Conservation (phyloP, 1,140 invertebrate genomes). For the Heliconius himera region DNA sequence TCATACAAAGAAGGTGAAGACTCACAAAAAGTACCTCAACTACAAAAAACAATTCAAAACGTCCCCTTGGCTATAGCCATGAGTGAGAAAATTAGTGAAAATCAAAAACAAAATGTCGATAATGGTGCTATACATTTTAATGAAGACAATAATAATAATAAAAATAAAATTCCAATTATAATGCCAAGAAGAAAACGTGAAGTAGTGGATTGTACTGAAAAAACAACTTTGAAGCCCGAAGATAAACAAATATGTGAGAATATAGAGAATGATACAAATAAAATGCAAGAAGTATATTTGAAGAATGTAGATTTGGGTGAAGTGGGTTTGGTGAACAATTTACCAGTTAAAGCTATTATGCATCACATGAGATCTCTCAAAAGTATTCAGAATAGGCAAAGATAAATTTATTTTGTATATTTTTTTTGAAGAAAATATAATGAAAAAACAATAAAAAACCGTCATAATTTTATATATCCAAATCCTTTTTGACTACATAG, state of each 20-base stretch:
- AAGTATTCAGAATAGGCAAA: slow-evolving; percentile 53
- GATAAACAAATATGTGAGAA: slow-evolving; percentile 68
- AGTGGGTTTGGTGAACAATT: slow-evolving; percentile 46
- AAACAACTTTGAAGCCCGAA: slow-evolving; percentile 53
- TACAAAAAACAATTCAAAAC: slow-evolving; percentile 42
- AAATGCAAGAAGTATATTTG: slow-evolving; percentile 44
- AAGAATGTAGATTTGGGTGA: slow-evolving; percentile 59
- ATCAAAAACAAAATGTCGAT: slow-evolving; percentile 6
- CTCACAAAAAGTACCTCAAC: slow-evolving; percentile 32
- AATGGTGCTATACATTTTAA: slow-evolving; percentile 18
- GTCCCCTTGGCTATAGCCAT: slow-evolving; percentile 49
- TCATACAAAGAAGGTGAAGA: slow-evolving; percentile 71
- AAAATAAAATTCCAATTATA: slow-evolving; percentile 33
- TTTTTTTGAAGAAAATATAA: not conserved
- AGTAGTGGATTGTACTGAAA: slow-evolving; percentile 65
- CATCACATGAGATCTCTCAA: slow-evolving; percentile 69
- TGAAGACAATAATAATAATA: slow-evolving; percentile 24
- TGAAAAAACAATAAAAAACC: not conserved
- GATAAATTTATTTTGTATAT: slow-evolving; percentile 3
- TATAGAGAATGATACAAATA: slow-evolving; percentile 40
- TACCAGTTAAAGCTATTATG: slow-evolving; percentile 49
- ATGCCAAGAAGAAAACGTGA: slow-evolving; percentile 59
- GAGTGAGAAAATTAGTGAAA: slow-evolving; percentile 31
- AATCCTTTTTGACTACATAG: too few species aligned
- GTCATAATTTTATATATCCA: not conserved